Conservation (phyloP, 2,888 invertebrate genomes). For the Drosophila peninsularis region DNA sequence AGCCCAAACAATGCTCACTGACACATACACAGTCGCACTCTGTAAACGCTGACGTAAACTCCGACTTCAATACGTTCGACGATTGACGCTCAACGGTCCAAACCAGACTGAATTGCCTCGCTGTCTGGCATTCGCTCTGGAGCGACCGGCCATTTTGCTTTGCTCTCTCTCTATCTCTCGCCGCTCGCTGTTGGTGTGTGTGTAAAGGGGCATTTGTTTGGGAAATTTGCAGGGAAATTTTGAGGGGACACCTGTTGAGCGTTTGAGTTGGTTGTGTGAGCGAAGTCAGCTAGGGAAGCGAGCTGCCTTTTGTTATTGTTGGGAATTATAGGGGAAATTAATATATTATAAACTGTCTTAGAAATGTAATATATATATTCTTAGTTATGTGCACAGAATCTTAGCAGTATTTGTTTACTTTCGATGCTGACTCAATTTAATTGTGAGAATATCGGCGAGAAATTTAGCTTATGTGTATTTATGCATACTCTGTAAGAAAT, state of each 20-base stretch:
- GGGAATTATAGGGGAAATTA: neutral
- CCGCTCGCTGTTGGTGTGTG: constrained; percentile 20
- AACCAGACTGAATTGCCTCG: constrained; percentile 50
- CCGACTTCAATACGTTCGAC: constrained; percentile 46
- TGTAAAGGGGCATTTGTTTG: constrained; percentile 55
- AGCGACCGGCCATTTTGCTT: constrained; percentile 41
- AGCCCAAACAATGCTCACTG: constrained; percentile 56
- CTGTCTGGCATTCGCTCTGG: constrained; percentile 23
- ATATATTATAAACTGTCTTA: neutral
- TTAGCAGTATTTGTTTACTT: constrained; percentile 1
- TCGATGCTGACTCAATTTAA: constrained; percentile 1
- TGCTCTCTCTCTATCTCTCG: constrained; percentile 38
- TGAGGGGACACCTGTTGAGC: constrained; percentile 44
- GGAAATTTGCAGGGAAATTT: constrained; percentile 51
- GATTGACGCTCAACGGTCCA: constrained; percentile 58
- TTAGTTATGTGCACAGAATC: too few relatives aligned
- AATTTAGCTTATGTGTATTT: neutral
- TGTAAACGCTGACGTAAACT: constrained; percentile 46
- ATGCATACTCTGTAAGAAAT: neutral
- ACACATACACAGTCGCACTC: constrained; percentile 36
- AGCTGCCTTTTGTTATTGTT: neutral
- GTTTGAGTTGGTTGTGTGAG: too few relatives aligned
- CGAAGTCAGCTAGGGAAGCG: neutral
- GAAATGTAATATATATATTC: neutral
- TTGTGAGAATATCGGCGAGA: neutral